These are phyloP conservation scores for Aleiodes alternator DNA, from an alignment of 2,888 invertebrate species.

Conservation along the genomic window DNA sequence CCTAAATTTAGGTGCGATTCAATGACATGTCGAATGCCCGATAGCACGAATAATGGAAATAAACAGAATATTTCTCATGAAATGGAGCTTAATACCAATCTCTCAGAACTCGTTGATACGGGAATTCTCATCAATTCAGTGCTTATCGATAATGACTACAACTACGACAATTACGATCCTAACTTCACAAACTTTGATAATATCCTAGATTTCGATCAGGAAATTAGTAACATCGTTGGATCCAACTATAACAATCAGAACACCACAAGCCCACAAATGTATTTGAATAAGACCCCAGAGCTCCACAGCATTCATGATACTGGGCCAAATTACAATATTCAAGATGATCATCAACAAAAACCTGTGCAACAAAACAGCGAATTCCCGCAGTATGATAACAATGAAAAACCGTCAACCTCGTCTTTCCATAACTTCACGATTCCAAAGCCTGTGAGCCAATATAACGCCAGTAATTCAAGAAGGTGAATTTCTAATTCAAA, in stretches of 20 bases:
- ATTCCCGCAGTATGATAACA: background rate
- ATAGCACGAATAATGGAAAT: conserved; percentile 30
- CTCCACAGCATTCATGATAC: background rate
- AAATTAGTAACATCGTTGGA: background rate
- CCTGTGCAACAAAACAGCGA: background rate
- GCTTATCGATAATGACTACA: conserved; percentile 48
- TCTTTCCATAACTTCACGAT: conserved; percentile 46
- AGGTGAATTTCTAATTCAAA: conserved; percentile 39
- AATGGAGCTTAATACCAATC: background rate
- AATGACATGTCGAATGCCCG: conserved; percentile 25
- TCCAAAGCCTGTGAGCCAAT: conserved; percentile 46
- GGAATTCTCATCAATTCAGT: conserved; percentile 46
- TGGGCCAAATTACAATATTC: background rate
- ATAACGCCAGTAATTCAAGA: conserved; percentile 41
- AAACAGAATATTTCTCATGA: background rate
- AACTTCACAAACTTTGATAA: background rate
- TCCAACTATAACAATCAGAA: background rate
- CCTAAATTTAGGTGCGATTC: conserved; percentile 52
- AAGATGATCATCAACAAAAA: background rate
- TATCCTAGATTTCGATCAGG: background rate
- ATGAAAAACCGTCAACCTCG: conserved; percentile 27
- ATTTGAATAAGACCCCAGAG: conserved; percentile 1
- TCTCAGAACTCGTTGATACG: conserved; percentile 44
- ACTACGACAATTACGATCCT: conserved; percentile 39
- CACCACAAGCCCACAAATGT: background rate